Evolutionary conservation across 2,113 vertebrate genomes (phyloP), one percentile per base, ranked within the genome.

Genomic region (Vombatus ursinus): DNA sequence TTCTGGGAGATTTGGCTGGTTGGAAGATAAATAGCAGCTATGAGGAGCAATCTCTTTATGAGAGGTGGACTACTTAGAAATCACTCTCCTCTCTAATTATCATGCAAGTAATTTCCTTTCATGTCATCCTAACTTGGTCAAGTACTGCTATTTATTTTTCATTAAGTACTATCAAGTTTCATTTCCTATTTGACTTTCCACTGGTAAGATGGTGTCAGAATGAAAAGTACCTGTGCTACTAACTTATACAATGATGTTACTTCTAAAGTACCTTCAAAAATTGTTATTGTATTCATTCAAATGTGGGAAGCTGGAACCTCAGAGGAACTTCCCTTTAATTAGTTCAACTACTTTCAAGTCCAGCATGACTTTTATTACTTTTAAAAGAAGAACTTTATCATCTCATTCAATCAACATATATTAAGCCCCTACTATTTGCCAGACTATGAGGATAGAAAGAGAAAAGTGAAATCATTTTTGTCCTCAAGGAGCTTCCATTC

Each of bases 71-170:
- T 49, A 68, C 14, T 91, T 94, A 91, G 57, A 95, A 94, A 96
- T 92, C 52, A 89, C 95, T 96, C 53, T 51, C 96, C 95, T 95
- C 96, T 95, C 49, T 31, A 94, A 93, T 96, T 92, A 93, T 61
- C 22, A 93, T 90, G 89, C 37, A 92, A 93, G 57, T 26, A 89
- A 90, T 96, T 96, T 93, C 93, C 97, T 96, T 90, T 51, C 93
- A 96, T 97, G 89, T 90, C 95, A 23, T 89, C 94, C 77, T 94
- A 95, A 94, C 26, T 31, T 95, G 61, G 92, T 68, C 61, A 95
- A 94, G 91, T 89, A 94, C 10, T 50, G 11, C 77, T 96, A 92
- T 94, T 96, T 96, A 91, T 94, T 96, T 98, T 94, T 94, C 37
- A 77, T 48, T 49, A 92, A 50, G n/a, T 93, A 97, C 94, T 31